phyloP scores from a whole-genome alignment of 2,888 invertebrate genomes.

The Microplitis deprimator region DNA sequence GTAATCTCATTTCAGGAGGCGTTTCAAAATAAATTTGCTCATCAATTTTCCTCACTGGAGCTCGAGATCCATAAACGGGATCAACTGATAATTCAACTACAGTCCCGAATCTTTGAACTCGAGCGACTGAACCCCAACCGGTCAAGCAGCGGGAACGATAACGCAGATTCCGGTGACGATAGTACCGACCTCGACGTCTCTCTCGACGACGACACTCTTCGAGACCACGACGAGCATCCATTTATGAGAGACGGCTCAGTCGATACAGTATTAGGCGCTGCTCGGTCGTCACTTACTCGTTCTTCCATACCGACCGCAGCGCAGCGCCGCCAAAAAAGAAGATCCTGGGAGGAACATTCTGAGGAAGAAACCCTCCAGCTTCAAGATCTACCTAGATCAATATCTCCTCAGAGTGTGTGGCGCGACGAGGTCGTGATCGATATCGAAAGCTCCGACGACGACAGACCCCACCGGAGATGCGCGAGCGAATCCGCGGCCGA shows the following conservation, averaged over 20 bases:
- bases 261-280: constrained; percentile 64
- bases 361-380: constrained; percentile 81
- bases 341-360: constrained; percentile 82
- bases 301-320: constrained; percentile 49
- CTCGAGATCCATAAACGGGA: constrained; percentile 86
- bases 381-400: constrained; percentile 76
- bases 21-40: constrained; percentile 72
- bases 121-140: constrained; percentile 67
- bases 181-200: constrained; percentile 67
- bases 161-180: constrained; percentile 55
- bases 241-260: constrained; percentile 72
- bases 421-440: constrained; percentile 69
- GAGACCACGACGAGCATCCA: constrained; percentile 72
- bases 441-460: constrained; percentile 71
- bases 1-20: constrained; percentile 67
- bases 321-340: constrained; percentile 72
- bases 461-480: constrained; percentile 61
- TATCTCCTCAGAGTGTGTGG: constrained; percentile 70
- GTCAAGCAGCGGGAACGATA: neutral
- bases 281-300: constrained; percentile 50
- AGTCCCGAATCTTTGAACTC: constrained; percentile 80
- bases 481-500: constrained; percentile 63
- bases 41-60: constrained; percentile 82
- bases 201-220: constrained; percentile 68
- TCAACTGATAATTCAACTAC: constrained; percentile 84